phyloP scores from a whole-genome alignment of 1,140 invertebrate species.

The Manduca sexta region DNA sequence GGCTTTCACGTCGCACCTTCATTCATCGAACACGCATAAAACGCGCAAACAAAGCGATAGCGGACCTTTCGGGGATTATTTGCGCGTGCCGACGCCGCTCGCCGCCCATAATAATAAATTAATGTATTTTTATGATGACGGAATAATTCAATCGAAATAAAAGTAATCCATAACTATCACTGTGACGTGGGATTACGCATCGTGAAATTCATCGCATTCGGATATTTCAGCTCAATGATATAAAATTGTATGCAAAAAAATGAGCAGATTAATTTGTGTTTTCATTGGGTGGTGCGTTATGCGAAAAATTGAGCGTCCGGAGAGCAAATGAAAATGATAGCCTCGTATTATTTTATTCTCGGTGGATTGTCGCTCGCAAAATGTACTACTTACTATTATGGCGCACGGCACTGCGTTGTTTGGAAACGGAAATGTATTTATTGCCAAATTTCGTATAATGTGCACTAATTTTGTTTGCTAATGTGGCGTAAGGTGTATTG shows the following conservation, averaged over 20 bases:
- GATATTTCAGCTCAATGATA: conserved; percentile 66
- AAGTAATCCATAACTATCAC: conserved; percentile 64
- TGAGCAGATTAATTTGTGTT: conserved; percentile 71
- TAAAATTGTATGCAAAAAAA: conserved; percentile 70
- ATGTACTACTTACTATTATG: conserved; percentile 13
- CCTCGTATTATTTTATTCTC: conserved; percentile 49
- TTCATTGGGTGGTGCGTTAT: conserved; percentile 66
- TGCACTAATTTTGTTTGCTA: no score
- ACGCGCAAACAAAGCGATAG: conserved; percentile 28
- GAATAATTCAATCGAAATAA: conserved; percentile 61
- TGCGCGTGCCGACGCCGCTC: conserved; percentile 4
- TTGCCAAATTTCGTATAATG: no score
- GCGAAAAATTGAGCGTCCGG: conserved; percentile 66
- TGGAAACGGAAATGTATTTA: no score
- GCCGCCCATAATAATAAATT: conserved; percentile 28
- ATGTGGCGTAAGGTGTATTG: not conserved
- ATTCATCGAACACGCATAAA: conserved; percentile 33
- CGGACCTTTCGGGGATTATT: conserved; percentile 28
- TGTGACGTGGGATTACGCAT: conserved; percentile 58
- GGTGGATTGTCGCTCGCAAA: conserved; percentile 47
- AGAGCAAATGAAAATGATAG: conserved; percentile 64
- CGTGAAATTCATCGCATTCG: conserved; percentile 51
- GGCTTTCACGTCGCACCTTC: conserved; percentile 42
- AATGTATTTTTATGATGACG: conserved; percentile 50
- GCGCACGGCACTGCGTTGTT: not conserved